These are phyloP conservation scores for Hypothenemus hampei DNA, from an alignment of 1,140 invertebrate genomes.

Conservation along the genomic window DNA sequence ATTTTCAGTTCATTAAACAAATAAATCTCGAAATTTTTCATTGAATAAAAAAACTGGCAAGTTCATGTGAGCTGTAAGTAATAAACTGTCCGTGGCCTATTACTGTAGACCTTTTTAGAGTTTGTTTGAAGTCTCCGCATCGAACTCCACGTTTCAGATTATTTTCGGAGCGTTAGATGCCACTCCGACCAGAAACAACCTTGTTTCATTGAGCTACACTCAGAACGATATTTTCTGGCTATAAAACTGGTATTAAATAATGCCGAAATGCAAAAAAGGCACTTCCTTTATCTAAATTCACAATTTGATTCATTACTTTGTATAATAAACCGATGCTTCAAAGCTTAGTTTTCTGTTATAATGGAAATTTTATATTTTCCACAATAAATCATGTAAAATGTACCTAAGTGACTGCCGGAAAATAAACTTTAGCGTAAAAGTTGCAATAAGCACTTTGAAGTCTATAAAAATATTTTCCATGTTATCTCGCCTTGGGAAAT, in stretches of 20 bases:
- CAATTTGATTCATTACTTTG: slow-evolving; percentile 11
- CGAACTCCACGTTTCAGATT: slow-evolving; percentile 8
- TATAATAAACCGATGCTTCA: slow-evolving; percentile 15
- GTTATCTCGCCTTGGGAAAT: too few species aligned
- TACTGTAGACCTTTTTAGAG: slow-evolving; percentile 6
- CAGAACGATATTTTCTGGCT: neutral
- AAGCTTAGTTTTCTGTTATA: neutral
- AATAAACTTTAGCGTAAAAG: slow-evolving; percentile 12
- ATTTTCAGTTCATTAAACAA: too few species aligned
- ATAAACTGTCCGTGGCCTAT: slow-evolving; percentile 7
- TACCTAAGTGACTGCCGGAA: slow-evolving; percentile 8
- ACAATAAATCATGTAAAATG: slow-evolving; percentile 10
- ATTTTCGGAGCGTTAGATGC: slow-evolving; percentile 15
- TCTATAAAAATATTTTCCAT: too few species aligned
- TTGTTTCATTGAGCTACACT: slow-evolving; percentile 12
- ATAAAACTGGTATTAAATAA: neutral
- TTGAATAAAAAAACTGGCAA: slow-evolving; percentile 1
- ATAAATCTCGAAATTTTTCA: too few species aligned
- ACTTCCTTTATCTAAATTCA: slow-evolving; percentile 8
- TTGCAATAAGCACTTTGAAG: neutral
- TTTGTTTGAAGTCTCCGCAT: slow-evolving; percentile 15
- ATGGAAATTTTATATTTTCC: slow-evolving; percentile 11
- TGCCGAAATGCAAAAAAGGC: neutral
- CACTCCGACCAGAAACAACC: slow-evolving; percentile 15
- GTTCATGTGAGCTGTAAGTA: slow-evolving; percentile 1